A percentile compares a stretch with the other conserved stretches of the same genome.
phyloP scores from a whole-genome alignment of 2,113 vertebrate species.

The Tonatia bakeri region DNA sequence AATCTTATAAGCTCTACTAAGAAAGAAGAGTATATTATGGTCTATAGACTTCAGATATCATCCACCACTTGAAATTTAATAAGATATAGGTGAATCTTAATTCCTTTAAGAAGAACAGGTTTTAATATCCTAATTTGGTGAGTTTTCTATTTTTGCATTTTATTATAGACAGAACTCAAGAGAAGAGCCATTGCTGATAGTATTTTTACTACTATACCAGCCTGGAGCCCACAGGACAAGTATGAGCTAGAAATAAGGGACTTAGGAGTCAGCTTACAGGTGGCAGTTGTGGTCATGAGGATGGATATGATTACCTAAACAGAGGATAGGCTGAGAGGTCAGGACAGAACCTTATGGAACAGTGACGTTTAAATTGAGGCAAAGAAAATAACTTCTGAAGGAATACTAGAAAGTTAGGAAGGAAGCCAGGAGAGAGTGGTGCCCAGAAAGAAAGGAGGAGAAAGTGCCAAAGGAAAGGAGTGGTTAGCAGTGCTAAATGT shows the following conservation, averaged over 20 bases:
- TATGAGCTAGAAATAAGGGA: not conserved
- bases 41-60: not conserved
- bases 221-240: not conserved
- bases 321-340: not conserved
- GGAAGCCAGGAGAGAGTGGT: not conserved
- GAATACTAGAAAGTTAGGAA: not conserved
- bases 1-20: not conserved
- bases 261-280: not conserved
- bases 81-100: not conserved
- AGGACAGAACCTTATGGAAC: not conserved
- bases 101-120: not conserved
- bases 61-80: not conserved
- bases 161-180: not conserved
- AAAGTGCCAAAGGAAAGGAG: not conserved
- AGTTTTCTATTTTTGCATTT: slow-evolving; percentile 2
- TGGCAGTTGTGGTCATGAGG: not conserved
- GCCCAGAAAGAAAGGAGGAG: not conserved
- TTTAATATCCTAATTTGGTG: not conserved
- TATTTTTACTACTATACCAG: not conserved
- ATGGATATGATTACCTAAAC: not conserved
- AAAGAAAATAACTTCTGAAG: not conserved
- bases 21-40: not conserved
- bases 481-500: not conserved
- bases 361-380: not conserved
- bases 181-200: not conserved